phyloP scores from a whole-genome alignment of 2,113 vertebrate genomes.

The Ranitomeya imitator region DNA sequence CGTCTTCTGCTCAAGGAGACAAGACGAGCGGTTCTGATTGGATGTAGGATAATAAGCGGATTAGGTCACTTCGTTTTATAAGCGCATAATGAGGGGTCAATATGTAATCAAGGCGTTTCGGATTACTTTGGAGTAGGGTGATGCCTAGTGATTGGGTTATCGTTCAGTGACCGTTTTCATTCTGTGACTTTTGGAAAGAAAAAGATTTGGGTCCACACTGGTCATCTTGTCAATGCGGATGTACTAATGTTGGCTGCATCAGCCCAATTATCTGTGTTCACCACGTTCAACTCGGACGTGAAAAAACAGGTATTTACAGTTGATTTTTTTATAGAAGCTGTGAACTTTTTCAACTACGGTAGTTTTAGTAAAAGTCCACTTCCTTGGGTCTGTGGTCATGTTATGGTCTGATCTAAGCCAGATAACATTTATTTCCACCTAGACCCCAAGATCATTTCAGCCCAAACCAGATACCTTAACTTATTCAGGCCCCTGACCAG shows the following conservation, averaged over 20 bases:
- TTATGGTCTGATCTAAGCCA: too few relatives aligned
- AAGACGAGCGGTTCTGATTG: not conserved
- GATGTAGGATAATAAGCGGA: not conserved
- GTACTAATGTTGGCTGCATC: not conserved
- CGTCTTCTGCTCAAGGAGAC: not conserved
- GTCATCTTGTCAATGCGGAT: not conserved
- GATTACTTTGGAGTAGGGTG: not conserved
- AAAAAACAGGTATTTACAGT: too few relatives aligned
- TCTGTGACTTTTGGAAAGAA: too few relatives aligned
- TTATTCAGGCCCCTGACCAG: too few relatives aligned
- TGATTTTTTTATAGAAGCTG: too few relatives aligned
- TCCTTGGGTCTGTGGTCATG: too few relatives aligned
- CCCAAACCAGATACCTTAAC: too few relatives aligned
- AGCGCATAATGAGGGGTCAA: not conserved
- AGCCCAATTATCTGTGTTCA: not conserved
- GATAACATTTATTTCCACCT: too few relatives aligned
- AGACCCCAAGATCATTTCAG: too few relatives aligned
- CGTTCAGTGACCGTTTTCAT: not conserved
- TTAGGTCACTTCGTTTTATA: not conserved
- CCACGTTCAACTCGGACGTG: too few relatives aligned
- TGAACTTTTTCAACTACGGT: too few relatives aligned
- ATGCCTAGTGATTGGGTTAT: not conserved
- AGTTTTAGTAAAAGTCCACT: too few relatives aligned
- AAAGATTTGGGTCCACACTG: not conserved
- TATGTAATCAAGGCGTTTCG: not conserved